Conservation (phyloP, 2,888 invertebrate genomes). For the Clusia tigrina region DNA sequence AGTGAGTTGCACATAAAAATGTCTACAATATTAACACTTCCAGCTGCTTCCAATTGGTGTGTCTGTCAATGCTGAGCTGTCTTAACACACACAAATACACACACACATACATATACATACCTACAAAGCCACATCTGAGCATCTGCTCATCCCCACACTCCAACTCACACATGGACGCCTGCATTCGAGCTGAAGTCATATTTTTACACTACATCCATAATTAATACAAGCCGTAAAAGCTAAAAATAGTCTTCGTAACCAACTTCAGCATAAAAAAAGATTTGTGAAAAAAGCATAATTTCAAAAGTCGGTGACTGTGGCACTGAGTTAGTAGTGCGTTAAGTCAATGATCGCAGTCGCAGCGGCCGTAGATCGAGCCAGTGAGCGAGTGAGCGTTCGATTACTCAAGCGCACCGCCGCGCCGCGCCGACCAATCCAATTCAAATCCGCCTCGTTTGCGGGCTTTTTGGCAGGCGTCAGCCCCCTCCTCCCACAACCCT, state of each 20-base stretch:
- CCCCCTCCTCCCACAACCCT: neutral
- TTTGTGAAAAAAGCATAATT: conserved; percentile 42
- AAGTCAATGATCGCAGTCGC: conserved; percentile 59
- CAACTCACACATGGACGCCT: too few species aligned
- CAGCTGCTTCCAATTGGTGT: too few species aligned
- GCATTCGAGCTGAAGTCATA: too few species aligned
- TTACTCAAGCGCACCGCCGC: conserved; percentile 33
- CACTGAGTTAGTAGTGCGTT: conserved; percentile 63
- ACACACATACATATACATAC: too few species aligned
- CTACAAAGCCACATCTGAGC: too few species aligned
- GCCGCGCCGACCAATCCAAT: conserved; percentile 6
- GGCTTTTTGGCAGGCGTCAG: conserved; percentile 6
- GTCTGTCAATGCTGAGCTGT: too few species aligned
- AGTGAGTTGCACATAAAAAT: too few species aligned
- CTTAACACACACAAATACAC: too few species aligned
- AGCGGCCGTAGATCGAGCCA: too few species aligned
- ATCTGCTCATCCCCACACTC: too few species aligned
- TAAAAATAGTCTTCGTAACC: conserved; percentile 28
- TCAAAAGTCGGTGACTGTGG: conserved; percentile 62
- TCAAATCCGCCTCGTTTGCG: conserved; percentile 20
- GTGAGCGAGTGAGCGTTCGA: conserved; percentile 4
- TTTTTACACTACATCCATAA: too few species aligned
- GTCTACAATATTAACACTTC: too few species aligned
- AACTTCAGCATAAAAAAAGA: conserved; percentile 47
- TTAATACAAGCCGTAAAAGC: neutral